Conservation (phyloP, 2,888 invertebrate genomes). For the Merodon equestris region DNA sequence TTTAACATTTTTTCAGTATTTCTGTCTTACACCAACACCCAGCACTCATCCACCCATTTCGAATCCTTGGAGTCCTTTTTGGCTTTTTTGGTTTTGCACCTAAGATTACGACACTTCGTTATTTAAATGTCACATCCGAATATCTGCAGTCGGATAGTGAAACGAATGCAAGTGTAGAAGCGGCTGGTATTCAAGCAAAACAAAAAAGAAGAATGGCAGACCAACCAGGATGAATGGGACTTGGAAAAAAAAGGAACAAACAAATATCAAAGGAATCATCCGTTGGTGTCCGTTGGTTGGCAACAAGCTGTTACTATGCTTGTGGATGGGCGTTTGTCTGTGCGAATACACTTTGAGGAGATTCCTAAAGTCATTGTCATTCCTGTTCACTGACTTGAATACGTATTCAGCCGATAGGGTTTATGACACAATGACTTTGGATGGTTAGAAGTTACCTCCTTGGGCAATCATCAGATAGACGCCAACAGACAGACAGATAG, state of each 20-base stretch:
- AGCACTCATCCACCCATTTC: not conserved
- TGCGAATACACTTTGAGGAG: slow-evolving; percentile 19
- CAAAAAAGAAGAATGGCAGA: too few relatives aligned
- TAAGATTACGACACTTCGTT: slow-evolving; percentile 42
- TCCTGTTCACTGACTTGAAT: slow-evolving; percentile 46
- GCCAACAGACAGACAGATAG: slow-evolving; percentile 9
- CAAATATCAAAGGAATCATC: slow-evolving; percentile 39
- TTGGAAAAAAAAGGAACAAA: slow-evolving; percentile 10
- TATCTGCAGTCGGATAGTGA: slow-evolving; percentile 22
- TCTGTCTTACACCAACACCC: not conserved
- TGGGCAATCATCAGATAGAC: not conserved
- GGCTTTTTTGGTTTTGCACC: slow-evolving; percentile 8
- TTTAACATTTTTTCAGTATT: slow-evolving; percentile 33
- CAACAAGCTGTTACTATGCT: not conserved
- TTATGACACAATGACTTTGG: slow-evolving; percentile 56
- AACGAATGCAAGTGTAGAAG: not conserved
- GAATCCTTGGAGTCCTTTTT: slow-evolving; percentile 8
- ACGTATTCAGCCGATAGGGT: slow-evolving; percentile 38
- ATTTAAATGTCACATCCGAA: slow-evolving; percentile 51
- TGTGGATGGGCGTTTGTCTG: not conserved
- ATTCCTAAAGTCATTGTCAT: slow-evolving; percentile 52
- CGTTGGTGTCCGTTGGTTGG: slow-evolving; percentile 8
- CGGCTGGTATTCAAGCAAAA: not conserved
- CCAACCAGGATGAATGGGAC: not conserved
- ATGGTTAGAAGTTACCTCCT: slow-evolving; percentile 11